These are phyloP conservation scores for Gnathonemus longibarbis DNA, from an alignment of 2,113 vertebrate genomes.

Conservation along the genomic window DNA sequence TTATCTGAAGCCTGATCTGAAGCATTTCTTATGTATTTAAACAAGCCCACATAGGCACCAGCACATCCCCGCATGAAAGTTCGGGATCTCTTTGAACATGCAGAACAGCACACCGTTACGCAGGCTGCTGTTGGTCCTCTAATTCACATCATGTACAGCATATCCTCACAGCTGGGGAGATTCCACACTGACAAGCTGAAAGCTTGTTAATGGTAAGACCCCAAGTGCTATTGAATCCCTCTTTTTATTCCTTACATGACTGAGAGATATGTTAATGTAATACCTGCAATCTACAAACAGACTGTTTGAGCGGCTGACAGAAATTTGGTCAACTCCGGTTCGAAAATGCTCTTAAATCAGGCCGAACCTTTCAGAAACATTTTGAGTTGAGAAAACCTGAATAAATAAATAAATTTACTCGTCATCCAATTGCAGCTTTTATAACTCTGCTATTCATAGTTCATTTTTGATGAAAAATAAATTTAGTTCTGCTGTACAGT, in stretches of 20 bases:
- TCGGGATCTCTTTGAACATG: neutral
- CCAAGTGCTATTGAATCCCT: neutral
- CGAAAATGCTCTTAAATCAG: neutral
- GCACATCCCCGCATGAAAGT: neutral
- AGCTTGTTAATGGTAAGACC: neutral
- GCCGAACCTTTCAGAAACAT: neutral
- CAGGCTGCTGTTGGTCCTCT: neutral
- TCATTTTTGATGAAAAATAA: constrained; percentile 68
- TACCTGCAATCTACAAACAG: neutral
- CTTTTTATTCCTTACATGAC: neutral
- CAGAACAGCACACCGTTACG: neutral
- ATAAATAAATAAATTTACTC: neutral
- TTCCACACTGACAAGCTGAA: neutral
- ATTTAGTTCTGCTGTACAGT: constrained; percentile 60
- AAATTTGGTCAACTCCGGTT: neutral
- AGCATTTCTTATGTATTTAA: neutral
- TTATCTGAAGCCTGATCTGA: neutral
- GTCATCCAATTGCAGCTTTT: constrained; percentile 31
- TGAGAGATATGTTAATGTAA: constrained; percentile 1
- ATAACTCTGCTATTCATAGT: constrained; percentile 33
- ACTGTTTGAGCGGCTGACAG: neutral
- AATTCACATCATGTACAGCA: neutral
- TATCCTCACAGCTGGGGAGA: neutral
- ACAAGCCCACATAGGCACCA: neutral
- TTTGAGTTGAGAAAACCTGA: neutral